Percentiles rank a stretch among this genome's conserved stretches.
Conservation (phyloP, 2,888 invertebrate species). For the Hypomecis atomaria region DNA sequence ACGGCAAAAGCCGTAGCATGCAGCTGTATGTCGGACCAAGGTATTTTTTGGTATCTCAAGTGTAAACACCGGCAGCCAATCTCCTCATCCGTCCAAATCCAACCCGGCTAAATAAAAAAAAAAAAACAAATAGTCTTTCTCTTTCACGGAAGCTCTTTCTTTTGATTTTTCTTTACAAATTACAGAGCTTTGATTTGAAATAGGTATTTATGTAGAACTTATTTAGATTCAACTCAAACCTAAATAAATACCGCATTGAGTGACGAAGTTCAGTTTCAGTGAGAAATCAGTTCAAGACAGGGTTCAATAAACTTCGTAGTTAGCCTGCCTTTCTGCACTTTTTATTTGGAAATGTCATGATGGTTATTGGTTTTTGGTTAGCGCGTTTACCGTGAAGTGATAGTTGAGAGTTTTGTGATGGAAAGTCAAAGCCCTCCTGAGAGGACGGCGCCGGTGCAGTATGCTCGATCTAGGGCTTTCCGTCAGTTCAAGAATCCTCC, state of each 20-base stretch:
- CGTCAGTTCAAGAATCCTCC: conserved; percentile 90
- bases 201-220: conserved; percentile 46
- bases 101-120: conserved; percentile 43
- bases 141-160: conserved; percentile 54
- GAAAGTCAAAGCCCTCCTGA: conserved; percentile 75
- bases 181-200: conserved; percentile 52
- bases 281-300: conserved; percentile 49
- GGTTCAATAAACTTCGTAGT: conserved; percentile 77
- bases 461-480: conserved; percentile 86
- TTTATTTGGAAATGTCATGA: conserved; percentile 64
- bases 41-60: too few relatives aligned
- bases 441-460: conserved; percentile 80
- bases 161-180: conserved; percentile 54
- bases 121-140: conserved; percentile 51
- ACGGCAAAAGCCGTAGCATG: too few relatives aligned
- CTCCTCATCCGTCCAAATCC: neutral
- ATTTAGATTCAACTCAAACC: conserved; percentile 9
- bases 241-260: conserved; percentile 46
- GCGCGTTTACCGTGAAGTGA: conserved; percentile 52
- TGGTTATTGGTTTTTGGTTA: conserved; percentile 65
- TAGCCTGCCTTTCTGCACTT: conserved; percentile 42
- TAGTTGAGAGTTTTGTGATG: conserved; percentile 60
- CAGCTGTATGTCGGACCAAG: too few relatives aligned
- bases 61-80: too few relatives aligned
- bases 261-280: conserved; percentile 47